A percentile compares a stretch with the other conserved stretches of the same genome.
Conservation (phyloP, 2,797 vertebrate genomes). For the Acridotheres tristis region DNA sequence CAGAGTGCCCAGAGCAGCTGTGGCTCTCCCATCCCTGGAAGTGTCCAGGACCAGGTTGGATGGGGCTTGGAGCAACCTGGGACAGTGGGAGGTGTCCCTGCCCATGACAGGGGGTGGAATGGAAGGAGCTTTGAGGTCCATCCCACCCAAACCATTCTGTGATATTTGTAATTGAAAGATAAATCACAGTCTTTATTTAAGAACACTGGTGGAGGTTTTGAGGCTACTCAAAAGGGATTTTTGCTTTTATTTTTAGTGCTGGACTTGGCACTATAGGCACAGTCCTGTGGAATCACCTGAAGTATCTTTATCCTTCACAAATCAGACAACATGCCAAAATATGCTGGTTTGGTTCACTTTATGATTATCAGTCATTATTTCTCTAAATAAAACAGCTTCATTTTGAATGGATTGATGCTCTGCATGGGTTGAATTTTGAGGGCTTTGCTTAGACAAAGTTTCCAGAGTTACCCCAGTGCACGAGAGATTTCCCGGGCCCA, state of each 20-base stretch:
- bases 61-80: background rate
- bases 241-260: background rate
- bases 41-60: background rate
- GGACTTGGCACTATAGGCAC: background rate
- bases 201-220: background rate
- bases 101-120: background rate
- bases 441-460: background rate
- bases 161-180: background rate
- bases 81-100: background rate
- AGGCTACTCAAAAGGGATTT: background rate
- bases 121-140: background rate
- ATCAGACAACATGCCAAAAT: background rate
- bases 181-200: background rate
- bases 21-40: background rate
- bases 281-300: background rate
- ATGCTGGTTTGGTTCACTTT: background rate
- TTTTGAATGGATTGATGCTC: background rate
- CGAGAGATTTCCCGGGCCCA: background rate
- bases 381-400: background rate
- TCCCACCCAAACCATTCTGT: background rate
- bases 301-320: background rate
- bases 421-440: background rate
- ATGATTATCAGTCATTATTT: background rate
- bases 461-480: background rate
- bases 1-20: fast-evolving